A percentile compares a stretch with the other conserved stretches of the same genome.
These are phyloP conservation scores for Gobionotothen gibberifrons DNA, from an alignment of 2,797 vertebrate genomes.

Conservation along the genomic window DNA sequence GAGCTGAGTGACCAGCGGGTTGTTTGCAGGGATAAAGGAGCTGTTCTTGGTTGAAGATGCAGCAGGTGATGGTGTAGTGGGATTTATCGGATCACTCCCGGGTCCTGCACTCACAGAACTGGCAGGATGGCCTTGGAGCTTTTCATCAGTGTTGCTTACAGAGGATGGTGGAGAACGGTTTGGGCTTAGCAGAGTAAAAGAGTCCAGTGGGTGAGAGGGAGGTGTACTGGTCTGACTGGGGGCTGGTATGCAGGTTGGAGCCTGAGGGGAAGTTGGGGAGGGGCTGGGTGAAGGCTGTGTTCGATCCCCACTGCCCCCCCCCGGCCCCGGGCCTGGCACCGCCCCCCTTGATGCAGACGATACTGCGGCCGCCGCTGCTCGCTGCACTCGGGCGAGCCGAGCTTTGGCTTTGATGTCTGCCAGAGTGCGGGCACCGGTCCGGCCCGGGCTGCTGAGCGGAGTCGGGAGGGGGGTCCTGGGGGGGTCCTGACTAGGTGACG, in stretches of 20 bases:
- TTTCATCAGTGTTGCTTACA: constrained; percentile 53
- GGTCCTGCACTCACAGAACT: constrained; percentile 6
- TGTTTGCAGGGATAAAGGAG: constrained; percentile 92
- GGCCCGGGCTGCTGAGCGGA: constrained; percentile 87
- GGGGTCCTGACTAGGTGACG: constrained; percentile 88
- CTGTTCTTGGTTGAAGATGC: constrained; percentile 75
- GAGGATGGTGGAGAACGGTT: constrained; percentile 42
- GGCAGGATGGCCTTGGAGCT: constrained; percentile 33
- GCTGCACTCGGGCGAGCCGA: constrained; percentile 92
- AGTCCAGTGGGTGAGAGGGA: constrained; percentile 50
- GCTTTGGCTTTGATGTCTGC: constrained; percentile 99
- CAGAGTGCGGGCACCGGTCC: constrained; percentile 94
- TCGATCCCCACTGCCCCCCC: constrained; percentile 79
- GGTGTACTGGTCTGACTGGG: constrained; percentile 57
- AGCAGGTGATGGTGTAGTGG: constrained; percentile 34
- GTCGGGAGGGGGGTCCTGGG: constrained; percentile 87
- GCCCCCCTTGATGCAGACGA: constrained; percentile 79
- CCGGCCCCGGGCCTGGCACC: constrained; percentile 87
- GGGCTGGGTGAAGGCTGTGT: constrained; percentile 62
- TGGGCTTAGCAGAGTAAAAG: constrained; percentile 44
- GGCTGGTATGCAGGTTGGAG: constrained; percentile 70
- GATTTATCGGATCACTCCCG: constrained; percentile 23
- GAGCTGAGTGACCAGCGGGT: constrained; percentile 94
- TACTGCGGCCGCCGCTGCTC: constrained; percentile 87
- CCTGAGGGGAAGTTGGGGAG: constrained; percentile 86